Percentiles rank a stretch among this genome's conserved stretches.
phyloP scores from a whole-genome alignment of 2,888 invertebrate species.

The Lepidochrysops patricia region DNA sequence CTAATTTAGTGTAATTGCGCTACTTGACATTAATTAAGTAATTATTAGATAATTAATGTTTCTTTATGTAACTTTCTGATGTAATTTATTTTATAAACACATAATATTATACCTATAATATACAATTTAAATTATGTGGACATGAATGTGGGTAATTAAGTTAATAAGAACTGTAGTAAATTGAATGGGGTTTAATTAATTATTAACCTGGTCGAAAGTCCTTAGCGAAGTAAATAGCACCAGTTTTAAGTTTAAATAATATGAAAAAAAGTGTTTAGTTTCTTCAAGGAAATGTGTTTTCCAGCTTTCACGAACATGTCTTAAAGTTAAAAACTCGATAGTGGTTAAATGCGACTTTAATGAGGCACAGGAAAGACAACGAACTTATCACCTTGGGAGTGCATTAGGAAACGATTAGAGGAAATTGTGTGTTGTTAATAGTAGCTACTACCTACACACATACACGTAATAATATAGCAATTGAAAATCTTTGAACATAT shows the following conservation, averaged over 20 bases:
- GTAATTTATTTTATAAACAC: too few species aligned
- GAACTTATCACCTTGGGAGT: neutral
- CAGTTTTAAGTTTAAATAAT: too few species aligned
- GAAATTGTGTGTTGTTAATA: neutral
- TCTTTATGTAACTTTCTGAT: neutral
- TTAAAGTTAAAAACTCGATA: neutral
- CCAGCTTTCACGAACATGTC: neutral
- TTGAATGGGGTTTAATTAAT: too few species aligned
- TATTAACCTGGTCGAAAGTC: too few species aligned
- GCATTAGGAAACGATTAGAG: neutral
- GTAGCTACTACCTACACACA: neutral
- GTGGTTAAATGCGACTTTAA: neutral
- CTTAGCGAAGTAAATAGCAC: too few species aligned
- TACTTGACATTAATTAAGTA: neutral
- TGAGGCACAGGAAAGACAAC: slow-evolving; percentile 8
- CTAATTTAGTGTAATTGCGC: neutral
- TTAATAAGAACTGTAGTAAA: too few species aligned
- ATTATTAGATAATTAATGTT: too few species aligned
- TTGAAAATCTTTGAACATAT: too few species aligned
- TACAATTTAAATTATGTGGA: neutral
- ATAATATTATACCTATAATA: too few species aligned
- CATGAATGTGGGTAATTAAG: neutral
- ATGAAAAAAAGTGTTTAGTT: neutral
- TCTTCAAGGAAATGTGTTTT: neutral
- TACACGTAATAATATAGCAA: neutral